Evolutionary conservation across 1,140 invertebrate genomes (phyloP).

Genomic region (Ostrea denselamellosa): DNA sequence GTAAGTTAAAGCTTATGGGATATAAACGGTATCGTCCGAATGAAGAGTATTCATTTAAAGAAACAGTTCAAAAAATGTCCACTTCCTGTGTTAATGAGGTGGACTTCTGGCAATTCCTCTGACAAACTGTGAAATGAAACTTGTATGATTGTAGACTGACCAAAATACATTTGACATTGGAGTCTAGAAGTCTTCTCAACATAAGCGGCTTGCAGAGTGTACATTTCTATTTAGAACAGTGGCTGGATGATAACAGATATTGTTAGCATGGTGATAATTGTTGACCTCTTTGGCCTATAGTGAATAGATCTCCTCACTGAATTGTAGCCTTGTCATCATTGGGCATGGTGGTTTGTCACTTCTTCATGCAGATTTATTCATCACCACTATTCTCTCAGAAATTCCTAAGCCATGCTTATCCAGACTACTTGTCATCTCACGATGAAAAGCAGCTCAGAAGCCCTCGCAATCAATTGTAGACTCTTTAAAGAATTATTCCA

Average conservation of each 20-base stretch:
- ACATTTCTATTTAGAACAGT: background rate
- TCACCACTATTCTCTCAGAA: conserved; percentile 32
- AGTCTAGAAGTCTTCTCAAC: background rate
- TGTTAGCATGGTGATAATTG: conserved; percentile 7
- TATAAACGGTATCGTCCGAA: no score
- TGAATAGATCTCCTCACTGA: background rate
- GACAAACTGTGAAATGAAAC: conserved; percentile 5
- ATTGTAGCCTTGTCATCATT: background rate
- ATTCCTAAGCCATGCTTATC: conserved; percentile 29
- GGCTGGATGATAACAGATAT: background rate
- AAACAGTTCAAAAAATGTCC: background rate
- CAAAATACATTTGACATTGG: background rate
- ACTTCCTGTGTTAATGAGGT: conserved; percentile 2
- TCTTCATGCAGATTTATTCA: conserved; percentile 57
- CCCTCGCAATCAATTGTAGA: conserved; percentile 57
- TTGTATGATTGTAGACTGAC: background rate
- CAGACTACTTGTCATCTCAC: background rate
- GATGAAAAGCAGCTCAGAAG: conserved; percentile 30
- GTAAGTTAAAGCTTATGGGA: no score
- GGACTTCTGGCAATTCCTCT: background rate
- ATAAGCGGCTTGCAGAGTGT: conserved; percentile 14
- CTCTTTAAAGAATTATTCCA: conserved; percentile 58
- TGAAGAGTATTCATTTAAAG: no score
- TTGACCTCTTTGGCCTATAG: background rate
- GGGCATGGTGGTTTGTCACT: conserved; percentile 26